Base-by-base conservation (phyloP, 37 sponge, comb jelly and placozoan genomes). In the Mnemiopsis leidyi region DNA sequence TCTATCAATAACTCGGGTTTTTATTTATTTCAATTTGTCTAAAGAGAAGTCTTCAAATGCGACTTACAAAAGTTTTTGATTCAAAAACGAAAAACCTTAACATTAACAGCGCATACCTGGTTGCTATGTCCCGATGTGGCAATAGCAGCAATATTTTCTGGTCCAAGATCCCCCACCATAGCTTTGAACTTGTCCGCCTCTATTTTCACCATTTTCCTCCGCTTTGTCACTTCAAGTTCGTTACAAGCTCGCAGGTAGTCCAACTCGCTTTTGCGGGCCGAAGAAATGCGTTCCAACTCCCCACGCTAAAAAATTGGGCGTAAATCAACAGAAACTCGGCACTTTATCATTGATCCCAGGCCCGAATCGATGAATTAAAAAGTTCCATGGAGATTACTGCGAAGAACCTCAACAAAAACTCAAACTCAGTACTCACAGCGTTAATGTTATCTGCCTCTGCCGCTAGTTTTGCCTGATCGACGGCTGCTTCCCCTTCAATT, bases 401-500 rank as follows among this genome's bases (percentile, higher is more conserved):
- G n/a, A n/a, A n/a, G n/a, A n/a, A n/a, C n/a, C n/a, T n/a, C n/a
- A n/a, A n/a, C n/a, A n/a, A n/a, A n/a, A n/a, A n/a, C n/a, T n/a
- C n/a, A n/a, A n/a, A 21, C 40, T 7, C 0, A 69, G 23, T n/a
- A 95, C 96, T 94, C 35, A 97, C 97, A 34, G 97, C 95, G 69
- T 97, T 97, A 85, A 97, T 97, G 69, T 94, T 97, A 23, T 93
- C 37, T 0, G 98, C 98, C 82, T 96, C 95, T 13, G 98, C 94
- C 92, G 96, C 96, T 28, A 96, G 94, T 28, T 93, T 96, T 67
- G 98, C 98, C 93, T 97, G 98, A 69, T 97, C 96, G 1, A 97
- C 98, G 39, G 97, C 95, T 29, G 98, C 98, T 75, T 97, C 97
- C 92, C 98, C 98, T 83, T 97, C 98, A 24, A 97, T 97, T 93